Conservation (phyloP, 2,797 vertebrate species). For the Thunnus albacares region DNA sequence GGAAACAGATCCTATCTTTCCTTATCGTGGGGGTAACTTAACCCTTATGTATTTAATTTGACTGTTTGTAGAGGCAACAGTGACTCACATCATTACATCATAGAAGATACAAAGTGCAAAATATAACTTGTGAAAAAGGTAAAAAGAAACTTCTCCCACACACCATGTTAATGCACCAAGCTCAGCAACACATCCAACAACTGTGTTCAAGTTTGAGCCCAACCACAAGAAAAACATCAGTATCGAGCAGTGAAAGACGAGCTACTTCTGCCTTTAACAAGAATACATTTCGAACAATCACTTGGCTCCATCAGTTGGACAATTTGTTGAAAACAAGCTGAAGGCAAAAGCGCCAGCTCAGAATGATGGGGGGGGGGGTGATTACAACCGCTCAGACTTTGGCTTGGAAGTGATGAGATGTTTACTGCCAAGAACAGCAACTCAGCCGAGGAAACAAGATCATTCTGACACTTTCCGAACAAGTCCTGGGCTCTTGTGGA, state of each 20-base stretch:
- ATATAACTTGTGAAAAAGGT: slow-evolving; percentile 6
- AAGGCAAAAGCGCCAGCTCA: slow-evolving; percentile 52
- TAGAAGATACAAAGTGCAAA: slow-evolving; percentile 38
- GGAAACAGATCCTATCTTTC: slow-evolving; percentile 78
- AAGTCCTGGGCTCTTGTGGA: slow-evolving; percentile 46
- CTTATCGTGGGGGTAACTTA: slow-evolving; percentile 58
- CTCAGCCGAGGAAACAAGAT: slow-evolving; percentile 59
- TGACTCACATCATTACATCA: slow-evolving; percentile 78
- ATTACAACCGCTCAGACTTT: slow-evolving; percentile 68
- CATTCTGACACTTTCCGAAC: slow-evolving; percentile 65
- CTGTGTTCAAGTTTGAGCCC: not conserved
- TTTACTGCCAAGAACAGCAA: slow-evolving; percentile 79
- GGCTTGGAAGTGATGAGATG: slow-evolving; percentile 53
- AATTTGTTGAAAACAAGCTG: slow-evolving; percentile 54
- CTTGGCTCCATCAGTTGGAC: slow-evolving; percentile 52
- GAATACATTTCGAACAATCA: slow-evolving; percentile 39
- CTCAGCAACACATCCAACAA: slow-evolving; percentile 16
- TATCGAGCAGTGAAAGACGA: slow-evolving; percentile 13
- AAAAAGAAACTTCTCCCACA: slow-evolving; percentile 28
- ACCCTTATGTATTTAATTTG: slow-evolving; percentile 76
- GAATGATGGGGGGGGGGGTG: slow-evolving; percentile 53
- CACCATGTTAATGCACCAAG: not conserved
- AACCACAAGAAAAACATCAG: slow-evolving; percentile 18
- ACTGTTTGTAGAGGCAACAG: slow-evolving; percentile 63
- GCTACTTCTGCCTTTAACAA: slow-evolving; percentile 26